Evolutionary conservation across 2,113 vertebrate species (phyloP), one percentile per base, ranked within the genome.

Genomic region (Pygoscelis antarcticus): DNA sequence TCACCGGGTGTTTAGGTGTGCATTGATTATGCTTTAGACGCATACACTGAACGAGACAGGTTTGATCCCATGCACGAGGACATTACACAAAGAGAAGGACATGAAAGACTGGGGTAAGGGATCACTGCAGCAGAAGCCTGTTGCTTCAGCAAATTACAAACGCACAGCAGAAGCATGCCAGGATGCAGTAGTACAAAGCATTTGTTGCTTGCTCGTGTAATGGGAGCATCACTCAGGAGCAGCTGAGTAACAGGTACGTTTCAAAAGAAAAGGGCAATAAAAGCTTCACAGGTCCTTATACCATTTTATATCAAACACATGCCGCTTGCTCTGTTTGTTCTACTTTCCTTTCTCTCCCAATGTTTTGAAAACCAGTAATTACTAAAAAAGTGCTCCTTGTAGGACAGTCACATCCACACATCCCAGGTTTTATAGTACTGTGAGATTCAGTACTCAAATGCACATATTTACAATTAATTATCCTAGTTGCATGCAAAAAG

Each of bases 31-130:
- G 3, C 29, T 75, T 26, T 38, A 30, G 44, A 72, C 1, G 3
- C 25, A 25, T 3, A 54, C 0, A 0, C 40, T 46, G 42, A 15
- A 36, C 2, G 2, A 89, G 77, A 42, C 62, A 51, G 36, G 38
- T 62, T 61, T 74, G 68, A 49, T 54, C 51, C 36, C 22, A 40
- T 5, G 20, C n/a, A 49, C 0, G 1, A 78, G 62, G 20, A 26
- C 15, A 15, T 2, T 17, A 25, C 46, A 66, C 36, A 58, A 38
- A 72, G 40, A 77, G 51, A 21, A 60, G 66, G 26, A 88, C 44
- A 36, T 23, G 34, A 81, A 74, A 51, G 44, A 14, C 51, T 76
- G 25, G 7, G 25, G 13, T 26, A 36, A 68, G 60, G 72, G 12
- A 20, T 55, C n/a, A 23, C 64, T 60, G 42, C 42, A 92, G 72